phyloP scores from a whole-genome alignment of 2,113 vertebrate genomes.

The Arvicanthis niloticus region DNA sequence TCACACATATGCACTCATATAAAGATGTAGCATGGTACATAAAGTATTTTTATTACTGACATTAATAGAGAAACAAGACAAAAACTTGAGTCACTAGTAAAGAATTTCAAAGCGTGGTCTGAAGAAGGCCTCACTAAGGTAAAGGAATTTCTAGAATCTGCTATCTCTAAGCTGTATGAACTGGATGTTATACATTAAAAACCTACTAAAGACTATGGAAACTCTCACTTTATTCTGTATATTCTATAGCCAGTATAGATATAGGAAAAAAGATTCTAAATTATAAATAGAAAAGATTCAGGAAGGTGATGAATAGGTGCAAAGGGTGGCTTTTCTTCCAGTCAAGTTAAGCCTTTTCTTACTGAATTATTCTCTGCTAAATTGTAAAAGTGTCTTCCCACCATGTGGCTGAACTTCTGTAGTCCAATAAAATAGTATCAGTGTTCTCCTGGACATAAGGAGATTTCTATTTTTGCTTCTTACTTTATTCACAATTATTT shows the following conservation, averaged over 20 bases:
- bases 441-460: not conserved
- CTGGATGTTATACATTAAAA: not conserved
- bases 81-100: not conserved
- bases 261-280: not conserved
- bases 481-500: not conserved
- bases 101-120: not conserved
- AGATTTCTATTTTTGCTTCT: not conserved
- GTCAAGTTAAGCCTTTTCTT: not conserved
- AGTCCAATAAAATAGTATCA: not conserved
- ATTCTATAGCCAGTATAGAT: not conserved
- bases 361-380: not conserved
- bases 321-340: not conserved
- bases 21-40: not conserved
- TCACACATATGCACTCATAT: not conserved
- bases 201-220: not conserved
- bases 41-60: not conserved
- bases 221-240: not conserved
- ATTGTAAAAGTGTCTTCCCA: not conserved
- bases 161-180: not conserved
- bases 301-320: not conserved
- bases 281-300: not conserved
- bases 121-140: not conserved
- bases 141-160: not conserved
- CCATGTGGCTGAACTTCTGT: not conserved
- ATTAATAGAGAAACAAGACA: slow-evolving; percentile 7